These are phyloP conservation scores for Anthoptus insignis DNA, from an alignment of 2,888 invertebrate genomes.

Conservation along the genomic window DNA sequence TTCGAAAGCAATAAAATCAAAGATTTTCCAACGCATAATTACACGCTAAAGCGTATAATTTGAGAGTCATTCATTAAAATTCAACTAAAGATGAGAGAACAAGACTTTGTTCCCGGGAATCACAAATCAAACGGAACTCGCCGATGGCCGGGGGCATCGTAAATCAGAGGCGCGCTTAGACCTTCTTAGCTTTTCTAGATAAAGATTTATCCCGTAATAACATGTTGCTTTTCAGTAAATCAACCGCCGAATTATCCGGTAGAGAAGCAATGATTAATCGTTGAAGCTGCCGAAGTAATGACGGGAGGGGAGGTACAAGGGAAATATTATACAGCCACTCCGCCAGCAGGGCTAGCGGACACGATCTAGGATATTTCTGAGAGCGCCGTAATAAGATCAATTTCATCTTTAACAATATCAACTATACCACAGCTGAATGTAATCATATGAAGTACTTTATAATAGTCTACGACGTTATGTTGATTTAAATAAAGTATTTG, in stretches of 20 bases:
- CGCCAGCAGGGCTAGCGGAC: slow-evolving; percentile 36
- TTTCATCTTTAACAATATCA: slow-evolving; percentile 19
- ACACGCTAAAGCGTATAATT: slow-evolving; percentile 78
- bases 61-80: slow-evolving; percentile 82
- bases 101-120: slow-evolving; percentile 71
- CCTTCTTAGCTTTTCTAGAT: slow-evolving; percentile 87
- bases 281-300: slow-evolving; percentile 76
- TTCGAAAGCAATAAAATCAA: slow-evolving; percentile 79
- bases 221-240: slow-evolving; percentile 86
- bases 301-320: slow-evolving; percentile 55
- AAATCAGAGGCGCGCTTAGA: slow-evolving; percentile 84
- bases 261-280: slow-evolving; percentile 85
- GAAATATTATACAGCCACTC: slow-evolving; percentile 38
- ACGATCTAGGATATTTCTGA: slow-evolving; percentile 33
- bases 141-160: slow-evolving; percentile 74
- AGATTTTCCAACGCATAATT: slow-evolving; percentile 76
- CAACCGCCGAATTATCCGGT: slow-evolving; percentile 87
- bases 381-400: slow-evolving; percentile 24
- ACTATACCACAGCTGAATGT: neutral
- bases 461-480: no score
- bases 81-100: slow-evolving; percentile 83
- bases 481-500: no score
- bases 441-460: no score
- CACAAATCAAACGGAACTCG: slow-evolving; percentile 82
- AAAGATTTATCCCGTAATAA: slow-evolving; percentile 87